phyloP scores from a whole-genome alignment of 2,797 vertebrate species.

The Halcyon badia region DNA sequence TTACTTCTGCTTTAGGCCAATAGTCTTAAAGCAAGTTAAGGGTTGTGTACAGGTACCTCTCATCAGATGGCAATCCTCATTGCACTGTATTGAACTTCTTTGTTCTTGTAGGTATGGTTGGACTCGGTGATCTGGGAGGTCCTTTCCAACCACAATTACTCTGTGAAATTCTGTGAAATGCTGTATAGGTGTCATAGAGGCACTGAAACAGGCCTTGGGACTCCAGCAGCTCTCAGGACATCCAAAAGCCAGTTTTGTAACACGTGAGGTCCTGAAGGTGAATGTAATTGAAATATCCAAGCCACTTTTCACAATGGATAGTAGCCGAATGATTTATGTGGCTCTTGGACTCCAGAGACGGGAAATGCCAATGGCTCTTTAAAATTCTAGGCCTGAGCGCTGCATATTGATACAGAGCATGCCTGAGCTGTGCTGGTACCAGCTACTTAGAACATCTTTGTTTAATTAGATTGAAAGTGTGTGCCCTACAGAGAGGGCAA shows the following conservation, averaged over 20 bases:
- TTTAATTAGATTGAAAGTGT: neutral
- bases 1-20: neutral
- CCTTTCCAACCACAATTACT: no score
- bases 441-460: neutral
- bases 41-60: neutral
- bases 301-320: neutral
- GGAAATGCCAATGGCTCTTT: neutral
- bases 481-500: neutral
- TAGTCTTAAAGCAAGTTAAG: neutral
- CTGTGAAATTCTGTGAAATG: no score
- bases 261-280: neutral
- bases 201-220: neutral
- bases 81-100: neutral
- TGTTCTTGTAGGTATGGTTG: no score
- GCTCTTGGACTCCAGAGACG: neutral
- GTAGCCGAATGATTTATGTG: neutral
- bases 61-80: neutral
- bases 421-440: neutral
- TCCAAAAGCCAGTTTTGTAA: neutral
- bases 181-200: neutral
- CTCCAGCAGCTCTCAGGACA: neutral
- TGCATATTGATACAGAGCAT: neutral
- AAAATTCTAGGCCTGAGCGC: neutral
- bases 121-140: no score
- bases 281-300: neutral